These are phyloP conservation scores for Anthopleura xanthogrammica DNA, from an alignment of 92 coral and sea anemone genomes.

Conservation along the genomic window DNA sequence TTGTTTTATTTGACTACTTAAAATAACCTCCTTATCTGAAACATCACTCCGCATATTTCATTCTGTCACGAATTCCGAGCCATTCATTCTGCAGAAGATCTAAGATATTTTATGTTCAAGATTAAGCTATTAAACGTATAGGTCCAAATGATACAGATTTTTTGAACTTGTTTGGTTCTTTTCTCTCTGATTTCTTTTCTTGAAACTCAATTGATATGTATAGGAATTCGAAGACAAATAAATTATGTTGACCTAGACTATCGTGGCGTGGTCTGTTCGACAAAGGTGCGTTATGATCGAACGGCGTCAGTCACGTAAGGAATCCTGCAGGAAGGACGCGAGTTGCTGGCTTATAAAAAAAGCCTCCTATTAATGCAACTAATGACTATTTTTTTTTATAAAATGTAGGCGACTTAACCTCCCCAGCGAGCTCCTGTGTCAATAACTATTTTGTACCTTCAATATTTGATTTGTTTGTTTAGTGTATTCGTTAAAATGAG, in stretches of 20 bases:
- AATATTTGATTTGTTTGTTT: neutral
- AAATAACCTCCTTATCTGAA: constrained; percentile 1
- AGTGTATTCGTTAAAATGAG: neutral
- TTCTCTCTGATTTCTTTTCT: neutral
- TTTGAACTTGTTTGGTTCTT: neutral
- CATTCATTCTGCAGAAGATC: neutral
- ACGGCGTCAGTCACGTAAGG: neutral
- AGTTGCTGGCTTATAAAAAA: neutral
- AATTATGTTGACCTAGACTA: neutral
- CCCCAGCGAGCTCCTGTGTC: neutral
- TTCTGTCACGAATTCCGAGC: neutral
- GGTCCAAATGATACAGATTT: neutral
- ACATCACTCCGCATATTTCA: constrained; percentile 1
- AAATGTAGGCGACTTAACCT: neutral
- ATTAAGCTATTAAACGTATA: neutral
- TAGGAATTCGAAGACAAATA: neutral
- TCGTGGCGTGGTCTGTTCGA: neutral
- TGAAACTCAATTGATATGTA: neutral
- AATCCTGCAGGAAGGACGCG: neutral
- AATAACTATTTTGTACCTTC: neutral
- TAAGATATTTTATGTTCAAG: neutral
- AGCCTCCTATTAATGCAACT: neutral
- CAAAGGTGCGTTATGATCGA: neutral
- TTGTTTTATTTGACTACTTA: neutral
- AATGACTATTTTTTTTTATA: neutral